A percentile compares a stretch with the other conserved stretches of the same genome.
Evolutionary conservation across 1,140 invertebrate genomes (phyloP).

Genomic region (Ceratina calcarata): DNA sequence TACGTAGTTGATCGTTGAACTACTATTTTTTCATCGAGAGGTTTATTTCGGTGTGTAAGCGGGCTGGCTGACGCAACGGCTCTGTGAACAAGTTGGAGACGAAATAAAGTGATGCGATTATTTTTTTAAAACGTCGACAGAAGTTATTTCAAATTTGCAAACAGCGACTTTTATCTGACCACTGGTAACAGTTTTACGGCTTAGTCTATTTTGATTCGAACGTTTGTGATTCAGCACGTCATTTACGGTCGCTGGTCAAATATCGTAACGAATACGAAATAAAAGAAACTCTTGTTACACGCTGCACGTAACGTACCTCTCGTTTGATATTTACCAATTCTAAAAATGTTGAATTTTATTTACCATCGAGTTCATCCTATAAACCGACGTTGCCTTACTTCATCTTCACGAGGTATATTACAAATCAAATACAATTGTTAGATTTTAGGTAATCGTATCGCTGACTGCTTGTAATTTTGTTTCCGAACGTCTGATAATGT

Average conservation of each 20-base stretch:
- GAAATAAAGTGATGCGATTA: slow-evolving; percentile 21
- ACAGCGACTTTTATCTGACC: neutral
- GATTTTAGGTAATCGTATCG: neutral
- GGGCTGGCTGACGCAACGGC: neutral
- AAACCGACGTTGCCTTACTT: slow-evolving; percentile 25
- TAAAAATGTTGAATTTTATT: slow-evolving; percentile 10
- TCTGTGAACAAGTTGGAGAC: slow-evolving; percentile 18
- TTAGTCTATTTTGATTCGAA: slow-evolving; percentile 45
- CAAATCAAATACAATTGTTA: slow-evolving; percentile 16
- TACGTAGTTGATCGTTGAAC: slow-evolving; percentile 18
- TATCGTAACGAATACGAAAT: slow-evolving; percentile 32
- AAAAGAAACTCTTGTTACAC: slow-evolving; percentile 40
- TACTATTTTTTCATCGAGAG: slow-evolving; percentile 38
- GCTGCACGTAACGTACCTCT: neutral
- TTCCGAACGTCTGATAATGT: neutral
- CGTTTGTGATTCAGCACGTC: slow-evolving; percentile 61
- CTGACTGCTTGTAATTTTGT: neutral
- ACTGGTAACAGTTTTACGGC: slow-evolving; percentile 48
- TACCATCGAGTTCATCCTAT: neutral
- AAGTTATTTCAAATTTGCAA: slow-evolving; percentile 1
- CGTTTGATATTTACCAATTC: slow-evolving; percentile 4
- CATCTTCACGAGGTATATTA: slow-evolving; percentile 18
- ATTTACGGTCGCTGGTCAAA: slow-evolving; percentile 47
- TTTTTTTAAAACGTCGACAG: slow-evolving; percentile 22
- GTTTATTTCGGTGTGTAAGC: slow-evolving; percentile 32